Conservation (phyloP, 2,113 vertebrate genomes). For the Pedionomus torquatus region DNA sequence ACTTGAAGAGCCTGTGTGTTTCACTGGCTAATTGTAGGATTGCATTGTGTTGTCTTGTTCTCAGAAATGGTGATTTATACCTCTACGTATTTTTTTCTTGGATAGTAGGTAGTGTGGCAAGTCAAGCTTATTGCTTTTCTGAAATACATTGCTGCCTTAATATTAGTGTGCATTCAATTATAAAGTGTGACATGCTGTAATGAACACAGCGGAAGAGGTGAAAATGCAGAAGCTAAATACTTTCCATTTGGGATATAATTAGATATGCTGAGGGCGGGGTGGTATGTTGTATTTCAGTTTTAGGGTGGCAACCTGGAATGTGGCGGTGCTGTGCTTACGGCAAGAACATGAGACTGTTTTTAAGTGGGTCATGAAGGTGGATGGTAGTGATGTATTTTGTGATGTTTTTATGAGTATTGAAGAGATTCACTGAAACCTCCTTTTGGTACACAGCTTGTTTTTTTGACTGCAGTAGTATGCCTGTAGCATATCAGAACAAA, state of each 20-base stretch:
- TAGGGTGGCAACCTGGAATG: background rate
- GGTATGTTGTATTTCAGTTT: background rate
- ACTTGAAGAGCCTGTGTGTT: background rate
- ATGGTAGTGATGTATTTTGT: background rate
- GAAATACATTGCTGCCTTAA: background rate
- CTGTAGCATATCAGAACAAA: background rate
- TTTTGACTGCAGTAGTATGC: background rate
- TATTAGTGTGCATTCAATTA: background rate
- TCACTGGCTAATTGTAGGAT: background rate
- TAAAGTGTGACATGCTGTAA: background rate
- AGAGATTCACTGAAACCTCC: background rate
- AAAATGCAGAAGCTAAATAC: background rate
- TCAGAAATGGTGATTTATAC: background rate
- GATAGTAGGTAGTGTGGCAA: background rate
- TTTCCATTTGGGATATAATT: background rate
- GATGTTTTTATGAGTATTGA: background rate
- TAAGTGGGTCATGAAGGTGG: background rate
- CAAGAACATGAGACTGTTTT: background rate
- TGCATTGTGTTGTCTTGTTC: background rate
- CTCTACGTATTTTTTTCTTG: background rate
- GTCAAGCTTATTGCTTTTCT: constrained; percentile 10
- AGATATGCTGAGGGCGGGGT: background rate
- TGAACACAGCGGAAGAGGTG: background rate
- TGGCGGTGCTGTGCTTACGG: background rate
- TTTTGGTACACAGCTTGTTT: background rate